Base-by-base conservation (phyloP, 2,888 invertebrate species). In the Octodonta nipae region DNA sequence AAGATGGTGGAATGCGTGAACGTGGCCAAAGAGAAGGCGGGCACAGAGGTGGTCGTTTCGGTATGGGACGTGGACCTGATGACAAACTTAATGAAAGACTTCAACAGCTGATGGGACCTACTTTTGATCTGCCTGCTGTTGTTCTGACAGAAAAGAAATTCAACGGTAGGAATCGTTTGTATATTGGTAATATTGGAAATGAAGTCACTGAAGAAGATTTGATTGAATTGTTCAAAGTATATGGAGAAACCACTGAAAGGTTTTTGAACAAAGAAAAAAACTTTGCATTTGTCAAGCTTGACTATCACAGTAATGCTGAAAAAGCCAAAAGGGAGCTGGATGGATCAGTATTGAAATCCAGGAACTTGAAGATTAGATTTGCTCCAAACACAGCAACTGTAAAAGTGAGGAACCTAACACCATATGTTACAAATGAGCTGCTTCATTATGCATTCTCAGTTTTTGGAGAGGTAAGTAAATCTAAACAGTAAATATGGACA, bases 191-290 rank as follows among this genome's bases (percentile, higher is more conserved):
- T 60, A 68, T 98, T 7, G 81, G 89, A 1, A 76, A 73, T 46
- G 93, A 95, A 54, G 75, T 83, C 1, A 78, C 78, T 2, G 93
- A 95, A 56, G 84, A 85, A 29, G 93, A 96, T 54, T 71, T 98
- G 34, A 75, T 75, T 33, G 77, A 76, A 41, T 60, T 95, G 58
- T 96, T 98, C 60, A 71, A 76, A 37, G 73, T 79, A 22, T 92
- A 72, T 62, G 98, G 98, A 17, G 93, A 95, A 68, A 74, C 83
- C 28, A 77, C 84, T 7, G 95, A 96, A 60, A 66, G 88, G 15
- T 98, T 92, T 58, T 68, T 95, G 10, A 95, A 95, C 60, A 81
- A 88, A 38, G 85, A 87, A 37, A 93, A 95, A 60, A 92, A 91
- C 56, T 98, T 96, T 66, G 95, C 91, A 15, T 98, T 98, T 60